Base-by-base conservation (phyloP, 2,113 vertebrate species). In the Strigops habroptila region DNA sequence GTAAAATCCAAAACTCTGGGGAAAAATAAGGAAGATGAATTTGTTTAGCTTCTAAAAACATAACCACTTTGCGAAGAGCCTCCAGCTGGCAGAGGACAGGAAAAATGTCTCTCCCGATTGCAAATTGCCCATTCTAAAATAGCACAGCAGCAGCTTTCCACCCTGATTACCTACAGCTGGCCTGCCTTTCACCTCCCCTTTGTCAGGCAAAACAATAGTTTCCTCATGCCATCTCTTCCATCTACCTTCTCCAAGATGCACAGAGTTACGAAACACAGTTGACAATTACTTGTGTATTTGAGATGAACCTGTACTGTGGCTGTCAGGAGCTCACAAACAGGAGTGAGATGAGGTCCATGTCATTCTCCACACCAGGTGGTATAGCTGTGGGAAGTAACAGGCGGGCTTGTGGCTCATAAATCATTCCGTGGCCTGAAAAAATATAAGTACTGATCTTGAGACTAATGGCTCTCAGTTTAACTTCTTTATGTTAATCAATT, bases 11-110 rank as follows among this genome's bases (percentile, higher is more conserved):
- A 78, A 92, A 85, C 69, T 94, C 55, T 12, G 22, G 31, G 69
- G 70, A 64, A 95, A 94, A 94, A 86, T 62, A 95, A 71, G 80
- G 88, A 95, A 80, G 79, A 87, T 52, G 25, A 76, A 96, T 96
- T 92, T 95, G 81, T 92, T 97, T 89, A 77, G 71, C 60, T 93
- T 94, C 78, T 93, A 74, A 91, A 94, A 94, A 44, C 68, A 81
- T 41, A 68, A 73, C 62, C 46, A 57, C 49, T 87, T 89, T 92
- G 71, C 86, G 94, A 93, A 96, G 82, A 94, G 79, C 73, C 78
- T 94, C 93, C 91, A 96, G 87, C 86, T 96, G 96, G 90, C 64
- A 94, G 48, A 94, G 59, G 64, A 92, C 3, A 90, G 51, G 92
- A 86, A 62, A 93, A 77, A 57, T 9, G 12, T 67, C 62, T 93